These are phyloP conservation scores for Harpagus bidentatus DNA, from an alignment of 2,113 vertebrate species.

Conservation along the genomic window DNA sequence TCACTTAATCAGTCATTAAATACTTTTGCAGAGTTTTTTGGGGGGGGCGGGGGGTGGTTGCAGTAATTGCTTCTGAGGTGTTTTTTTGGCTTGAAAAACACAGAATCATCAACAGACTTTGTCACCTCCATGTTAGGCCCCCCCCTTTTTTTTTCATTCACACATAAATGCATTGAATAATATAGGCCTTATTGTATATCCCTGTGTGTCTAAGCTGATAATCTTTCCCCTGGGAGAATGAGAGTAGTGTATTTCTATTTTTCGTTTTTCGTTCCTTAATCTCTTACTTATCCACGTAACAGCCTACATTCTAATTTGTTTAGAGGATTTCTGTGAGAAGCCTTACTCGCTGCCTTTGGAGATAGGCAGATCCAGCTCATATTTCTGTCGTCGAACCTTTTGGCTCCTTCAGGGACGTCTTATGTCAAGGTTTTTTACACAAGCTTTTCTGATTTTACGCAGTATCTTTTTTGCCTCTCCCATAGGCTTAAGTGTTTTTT, in stretches of 20 bases:
- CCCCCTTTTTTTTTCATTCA: background rate
- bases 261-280: background rate
- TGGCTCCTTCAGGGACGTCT: background rate
- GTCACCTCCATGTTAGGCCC: background rate
- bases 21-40: background rate
- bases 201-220: background rate
- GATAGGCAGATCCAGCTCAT: background rate
- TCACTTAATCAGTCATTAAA: background rate
- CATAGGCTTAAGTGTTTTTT: no score
- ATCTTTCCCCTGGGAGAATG: background rate
- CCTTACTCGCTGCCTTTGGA: background rate
- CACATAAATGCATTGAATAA: background rate
- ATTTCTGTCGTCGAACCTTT: background rate
- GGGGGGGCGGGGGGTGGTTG: no score
- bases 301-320: background rate
- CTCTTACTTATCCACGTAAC: background rate
- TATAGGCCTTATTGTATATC: background rate
- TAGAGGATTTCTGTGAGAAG: background rate
- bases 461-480: background rate
- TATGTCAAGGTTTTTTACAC: background rate
- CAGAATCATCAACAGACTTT: background rate
- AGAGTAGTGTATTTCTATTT: background rate
- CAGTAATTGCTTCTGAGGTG: background rate
- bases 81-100: background rate
- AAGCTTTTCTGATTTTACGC: background rate